Evolutionary conservation across 1,140 invertebrate species (phyloP).

Genomic region (Laupala kohalensis): DNA sequence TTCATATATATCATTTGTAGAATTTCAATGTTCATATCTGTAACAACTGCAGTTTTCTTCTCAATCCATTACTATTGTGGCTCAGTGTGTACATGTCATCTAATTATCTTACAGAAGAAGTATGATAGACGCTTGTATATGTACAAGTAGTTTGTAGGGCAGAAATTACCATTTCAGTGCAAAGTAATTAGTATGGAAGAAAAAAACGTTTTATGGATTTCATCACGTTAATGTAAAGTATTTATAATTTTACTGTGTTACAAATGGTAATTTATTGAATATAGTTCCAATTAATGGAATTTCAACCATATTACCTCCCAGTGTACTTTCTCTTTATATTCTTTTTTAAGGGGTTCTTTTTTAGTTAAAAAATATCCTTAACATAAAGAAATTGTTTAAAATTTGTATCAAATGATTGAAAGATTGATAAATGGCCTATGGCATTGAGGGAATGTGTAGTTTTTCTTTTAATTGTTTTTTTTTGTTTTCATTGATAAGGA

Average conservation of each 20-base stretch:
- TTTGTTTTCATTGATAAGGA: not conserved
- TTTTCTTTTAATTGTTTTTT: too few species aligned
- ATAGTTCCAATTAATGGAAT: not conserved
- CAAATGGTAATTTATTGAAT: not conserved
- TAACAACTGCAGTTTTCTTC: not conserved
- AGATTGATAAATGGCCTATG: not conserved
- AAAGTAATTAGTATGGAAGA: not conserved
- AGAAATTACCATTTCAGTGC: not conserved
- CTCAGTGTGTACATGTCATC: not conserved
- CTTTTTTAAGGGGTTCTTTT: too few species aligned
- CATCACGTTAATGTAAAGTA: not conserved
- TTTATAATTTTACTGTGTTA: not conserved
- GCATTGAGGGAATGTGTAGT: too few species aligned
- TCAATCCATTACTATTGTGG: not conserved
- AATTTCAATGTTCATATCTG: not conserved
- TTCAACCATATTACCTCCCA: not conserved
- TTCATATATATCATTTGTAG: not conserved
- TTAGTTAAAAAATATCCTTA: too few species aligned
- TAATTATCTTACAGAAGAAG: not conserved
- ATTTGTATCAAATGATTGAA: not conserved
- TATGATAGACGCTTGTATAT: not conserved
- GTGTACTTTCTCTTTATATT: too few species aligned
- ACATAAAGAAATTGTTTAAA: too few species aligned
- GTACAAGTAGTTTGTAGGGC: not conserved
- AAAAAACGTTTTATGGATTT: not conserved